phyloP scores from a whole-genome alignment of 2,888 invertebrate genomes.

The Orthosia incerta region DNA sequence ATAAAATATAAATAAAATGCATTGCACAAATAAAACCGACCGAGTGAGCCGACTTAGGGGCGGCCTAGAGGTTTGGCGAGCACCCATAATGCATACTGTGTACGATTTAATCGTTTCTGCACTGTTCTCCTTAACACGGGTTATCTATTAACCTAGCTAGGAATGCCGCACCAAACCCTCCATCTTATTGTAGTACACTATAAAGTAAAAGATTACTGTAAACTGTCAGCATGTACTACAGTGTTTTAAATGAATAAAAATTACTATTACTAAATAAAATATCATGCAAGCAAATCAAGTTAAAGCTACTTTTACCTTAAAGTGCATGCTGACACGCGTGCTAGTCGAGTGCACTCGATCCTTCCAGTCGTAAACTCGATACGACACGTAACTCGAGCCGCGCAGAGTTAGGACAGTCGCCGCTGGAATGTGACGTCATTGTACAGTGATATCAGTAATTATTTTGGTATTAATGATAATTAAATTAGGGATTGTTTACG shows the following conservation, averaged over 20 bases:
- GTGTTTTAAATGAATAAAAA: too few relatives aligned
- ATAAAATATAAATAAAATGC: constrained; percentile 12
- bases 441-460: constrained; percentile 1
- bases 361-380: constrained; percentile 98
- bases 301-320: constrained; percentile 92
- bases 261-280: too few relatives aligned
- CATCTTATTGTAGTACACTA: too few relatives aligned
- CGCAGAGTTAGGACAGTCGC: constrained; percentile 96
- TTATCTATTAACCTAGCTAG: too few relatives aligned
- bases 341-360: constrained; percentile 97
- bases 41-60: too few relatives aligned
- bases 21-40: constrained; percentile 21
- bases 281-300: constrained; percentile 44
- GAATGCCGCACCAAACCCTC: too few relatives aligned
- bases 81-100: too few relatives aligned
- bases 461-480: background rate
- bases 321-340: constrained; percentile 96
- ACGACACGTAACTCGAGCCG: constrained; percentile 98
- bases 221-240: too few relatives aligned
- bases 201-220: too few relatives aligned
- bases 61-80: too few relatives aligned
- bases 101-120: too few relatives aligned
- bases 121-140: too few relatives aligned
- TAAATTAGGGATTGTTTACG: constrained; percentile 69
- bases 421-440: constrained; percentile 89